Evolutionary conservation across 2,113 vertebrate species (phyloP).

Genomic region (Macquaria australasica): DNA sequence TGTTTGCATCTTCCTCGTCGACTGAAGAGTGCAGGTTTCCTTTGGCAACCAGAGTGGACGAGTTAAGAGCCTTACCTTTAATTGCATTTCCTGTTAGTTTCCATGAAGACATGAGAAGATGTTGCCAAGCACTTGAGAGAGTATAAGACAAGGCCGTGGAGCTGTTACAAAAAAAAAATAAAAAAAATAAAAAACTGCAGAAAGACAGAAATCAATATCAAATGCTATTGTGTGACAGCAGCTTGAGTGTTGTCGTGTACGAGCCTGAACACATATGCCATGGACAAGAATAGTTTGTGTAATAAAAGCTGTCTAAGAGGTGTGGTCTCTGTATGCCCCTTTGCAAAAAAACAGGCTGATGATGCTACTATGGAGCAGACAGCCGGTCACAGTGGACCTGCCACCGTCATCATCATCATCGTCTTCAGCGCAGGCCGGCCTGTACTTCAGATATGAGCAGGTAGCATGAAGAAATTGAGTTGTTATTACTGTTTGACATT

Average conservation of each 20-base stretch:
- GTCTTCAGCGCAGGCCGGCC: background rate
- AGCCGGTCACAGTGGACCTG: slow-evolving; percentile 2
- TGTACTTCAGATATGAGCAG: background rate
- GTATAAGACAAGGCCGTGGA: background rate
- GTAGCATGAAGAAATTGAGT: slow-evolving; percentile 10
- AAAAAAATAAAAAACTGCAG: background rate
- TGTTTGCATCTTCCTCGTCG: background rate
- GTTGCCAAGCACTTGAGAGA: slow-evolving; percentile 21
- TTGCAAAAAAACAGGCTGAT: slow-evolving; percentile 18
- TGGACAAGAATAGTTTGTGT: slow-evolving; percentile 7
- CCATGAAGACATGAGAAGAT: slow-evolving; percentile 32
- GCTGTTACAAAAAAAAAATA: background rate
- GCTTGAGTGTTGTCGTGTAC: background rate
- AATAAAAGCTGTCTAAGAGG: slow-evolving; percentile 3
- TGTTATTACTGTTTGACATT: slow-evolving; percentile 44
- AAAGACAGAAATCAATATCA: background rate
- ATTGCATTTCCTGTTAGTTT: slow-evolving; percentile 34
- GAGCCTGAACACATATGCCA: background rate
- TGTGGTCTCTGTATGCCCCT: background rate
- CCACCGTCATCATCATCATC: slow-evolving; percentile 13
- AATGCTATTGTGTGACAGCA: background rate
- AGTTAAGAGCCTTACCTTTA: background rate
- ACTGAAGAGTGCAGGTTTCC: slow-evolving; percentile 28
- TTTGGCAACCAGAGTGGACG: slow-evolving; percentile 51
- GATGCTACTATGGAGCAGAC: slow-evolving; percentile 18